Conservation (phyloP, 64 coral and sea anemone genomes). For the Montipora capricornis region DNA sequence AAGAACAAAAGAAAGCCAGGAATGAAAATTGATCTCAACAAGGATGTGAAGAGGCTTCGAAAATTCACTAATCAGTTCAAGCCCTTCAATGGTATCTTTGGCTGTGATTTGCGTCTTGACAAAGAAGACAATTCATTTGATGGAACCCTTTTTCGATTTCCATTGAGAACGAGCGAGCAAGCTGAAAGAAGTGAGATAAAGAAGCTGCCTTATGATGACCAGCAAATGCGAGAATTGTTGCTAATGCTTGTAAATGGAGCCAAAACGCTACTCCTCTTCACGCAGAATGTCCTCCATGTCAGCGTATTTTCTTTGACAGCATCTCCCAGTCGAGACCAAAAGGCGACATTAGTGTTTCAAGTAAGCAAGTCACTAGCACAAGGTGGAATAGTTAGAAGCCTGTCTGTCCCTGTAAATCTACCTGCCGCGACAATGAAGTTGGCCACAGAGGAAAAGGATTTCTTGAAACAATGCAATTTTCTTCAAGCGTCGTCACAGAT, state of each 20-base stretch:
- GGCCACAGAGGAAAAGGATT: background rate
- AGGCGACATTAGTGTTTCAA: background rate
- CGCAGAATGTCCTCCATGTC: conserved; percentile 76
- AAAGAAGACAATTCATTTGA: conserved; percentile 47
- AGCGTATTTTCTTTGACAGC: conserved; percentile 59
- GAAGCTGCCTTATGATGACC: conserved; percentile 68
- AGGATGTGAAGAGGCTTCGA: conserved; percentile 40
- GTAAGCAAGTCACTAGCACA: background rate
- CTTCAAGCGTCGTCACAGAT: conserved; percentile 58
- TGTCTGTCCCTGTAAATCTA: background rate
- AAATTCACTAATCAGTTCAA: conserved; percentile 76
- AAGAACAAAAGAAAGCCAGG: conserved; percentile 72
- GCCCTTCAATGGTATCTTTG: conserved; percentile 90
- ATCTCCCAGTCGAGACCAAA: background rate
- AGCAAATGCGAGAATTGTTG: conserved; percentile 54
- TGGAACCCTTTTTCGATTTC: conserved; percentile 89
- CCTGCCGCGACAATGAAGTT: background rate
- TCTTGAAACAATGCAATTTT: background rate
- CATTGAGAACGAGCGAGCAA: conserved; percentile 78
- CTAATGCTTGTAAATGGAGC: conserved; percentile 67
- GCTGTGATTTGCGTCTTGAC: conserved; percentile 64
- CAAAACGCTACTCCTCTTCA: conserved; percentile 73
- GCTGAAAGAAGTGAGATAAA: conserved; percentile 84
- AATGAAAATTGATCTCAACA: conserved; percentile 28
- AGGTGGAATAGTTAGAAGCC: background rate